Base-by-base conservation (phyloP, 2,888 invertebrate genomes). In the Papilio gigon region DNA sequence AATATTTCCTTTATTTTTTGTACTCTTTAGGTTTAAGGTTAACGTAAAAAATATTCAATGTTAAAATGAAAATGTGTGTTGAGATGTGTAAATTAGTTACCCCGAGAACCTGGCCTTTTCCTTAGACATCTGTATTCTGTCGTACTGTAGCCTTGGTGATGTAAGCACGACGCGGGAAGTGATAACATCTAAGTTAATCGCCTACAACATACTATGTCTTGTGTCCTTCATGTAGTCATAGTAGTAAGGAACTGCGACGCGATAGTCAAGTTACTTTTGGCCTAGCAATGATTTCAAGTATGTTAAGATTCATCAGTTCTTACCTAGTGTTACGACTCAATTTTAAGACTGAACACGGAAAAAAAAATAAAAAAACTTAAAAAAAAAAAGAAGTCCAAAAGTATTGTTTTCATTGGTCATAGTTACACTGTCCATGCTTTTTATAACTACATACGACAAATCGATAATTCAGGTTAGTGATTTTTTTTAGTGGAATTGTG, bases 1-100 rank as follows among this genome's bases (percentile, higher is more conserved):
- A 86, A 90, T 88, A 89, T 90, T 92, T 92, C 91, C 92, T 92
- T 92, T 92, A 92, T 92, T 92, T 92, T 92, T 92, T 92, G 91
- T 92, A 92, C 92, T 92, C 91, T 92, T 91, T 92, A 92, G 90
- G 89, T 80, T 84, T 91, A 92, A 90, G 90, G 83, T 90, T 89
- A 91, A 89, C 89, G 89, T 90, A 85, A 89, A 86, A 89, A 90
- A 89, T 92, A 92, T 92, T 91, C 89, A 90, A 91, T 91, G 92
- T 92, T 92, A 89, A 87, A 90, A 88, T 89, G 87, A 89, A 90
- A 88, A 87, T 85, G 85, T 85, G 83, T 85, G 84, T n/a, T 86
- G 83, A 87, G 91, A 90, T 88, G 85, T 90, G 86, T 88, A 87
- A 84, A 80, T 84, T 90, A 90, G 88, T 90, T 91, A 90, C 88